Evolutionary conservation across 2,113 vertebrate species (phyloP), one percentile per base, ranked within the genome.

Genomic region (Mirounga angustirostris): DNA sequence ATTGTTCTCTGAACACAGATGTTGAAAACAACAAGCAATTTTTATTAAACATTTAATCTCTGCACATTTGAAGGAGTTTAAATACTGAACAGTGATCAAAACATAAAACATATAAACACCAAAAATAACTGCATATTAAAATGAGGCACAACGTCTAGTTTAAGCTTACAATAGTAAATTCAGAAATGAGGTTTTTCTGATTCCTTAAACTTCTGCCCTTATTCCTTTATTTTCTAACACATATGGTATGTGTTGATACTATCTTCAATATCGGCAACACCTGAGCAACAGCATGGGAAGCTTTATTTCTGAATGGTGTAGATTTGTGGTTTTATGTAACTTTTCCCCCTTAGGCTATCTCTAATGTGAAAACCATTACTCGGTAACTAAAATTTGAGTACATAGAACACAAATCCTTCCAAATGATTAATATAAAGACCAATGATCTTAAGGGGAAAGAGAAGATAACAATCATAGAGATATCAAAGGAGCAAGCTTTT

Each of bases 1-100:
- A 99, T 99, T 99, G 99, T 99, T 99, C 99, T 98, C 99, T 99
- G 99, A 99, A 99, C 99, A 99, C 99, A 99, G 99, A 99, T 99
- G 99, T 99, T 99, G 99, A 99, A 99, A 99, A 99, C 99, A 99
- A 99, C 98, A 99, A 99, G 99, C 99, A 99, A 99, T 99, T 99
- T 99, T 99, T 99, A 99, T 99, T 99, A 99, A 99, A 99, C 99
- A 99, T 99, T 99, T 99, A 99, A 99, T 99, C 99, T 99, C 99
- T 99, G 98, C 98, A 99, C 98, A 99, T 99, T 99, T 99, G 98
- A 99, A 99, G 97, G 98, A 99, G 98, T 99, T 99, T 99, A 99
- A 99, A 99, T 99, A 99, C 99, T 99, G 98, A 99, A 99, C 98
- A 99, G 98, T 99, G 99, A 99, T 99, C 98, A 99, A 99, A 99